Evolutionary conservation across 2,797 vertebrate species (phyloP).

Genomic region (Chelon auratus): DNA sequence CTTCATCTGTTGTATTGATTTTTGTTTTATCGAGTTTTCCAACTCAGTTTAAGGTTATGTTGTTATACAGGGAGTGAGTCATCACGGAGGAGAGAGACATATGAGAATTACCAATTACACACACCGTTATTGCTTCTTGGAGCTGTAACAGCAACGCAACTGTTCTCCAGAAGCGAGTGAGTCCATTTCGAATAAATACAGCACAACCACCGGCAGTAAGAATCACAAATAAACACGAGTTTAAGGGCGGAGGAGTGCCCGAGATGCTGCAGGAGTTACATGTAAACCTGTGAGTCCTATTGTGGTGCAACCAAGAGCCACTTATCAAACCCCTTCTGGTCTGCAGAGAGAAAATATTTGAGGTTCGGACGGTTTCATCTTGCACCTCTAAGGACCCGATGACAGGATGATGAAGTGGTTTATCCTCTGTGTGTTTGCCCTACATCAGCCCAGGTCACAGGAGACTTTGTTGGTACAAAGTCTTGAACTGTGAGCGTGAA

Average conservation of each 20-base stretch:
- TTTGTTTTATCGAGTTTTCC: slow-evolving; percentile 28
- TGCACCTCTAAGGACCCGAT: slow-evolving; percentile 50
- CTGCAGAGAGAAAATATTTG: slow-evolving; percentile 45
- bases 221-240: slow-evolving; percentile 8
- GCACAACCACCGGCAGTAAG: neutral
- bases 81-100: slow-evolving; percentile 9
- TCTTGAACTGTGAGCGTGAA: slow-evolving; percentile 37
- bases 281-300: slow-evolving; percentile 11
- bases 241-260: neutral
- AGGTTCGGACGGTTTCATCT: slow-evolving; percentile 12
- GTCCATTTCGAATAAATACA: neutral
- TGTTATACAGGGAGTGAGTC: slow-evolving; percentile 23
- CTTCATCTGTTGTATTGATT: slow-evolving; percentile 29
- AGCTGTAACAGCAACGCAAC: neutral
- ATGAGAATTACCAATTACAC: slow-evolving; percentile 11
- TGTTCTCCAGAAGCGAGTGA: slow-evolving; percentile 2
- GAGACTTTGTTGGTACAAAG: slow-evolving; percentile 23
- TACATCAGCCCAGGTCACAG: slow-evolving; percentile 50
- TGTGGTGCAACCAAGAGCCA: slow-evolving; percentile 22
- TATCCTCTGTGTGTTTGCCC: slow-evolving; percentile 52
- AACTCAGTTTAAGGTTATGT: slow-evolving; percentile 10
- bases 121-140: neutral
- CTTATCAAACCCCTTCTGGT: slow-evolving; percentile 42
- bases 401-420: slow-evolving; percentile 72
- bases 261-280: neutral